phyloP scores from a whole-genome alignment of 2,888 invertebrate genomes.

The Agrochola litura region DNA sequence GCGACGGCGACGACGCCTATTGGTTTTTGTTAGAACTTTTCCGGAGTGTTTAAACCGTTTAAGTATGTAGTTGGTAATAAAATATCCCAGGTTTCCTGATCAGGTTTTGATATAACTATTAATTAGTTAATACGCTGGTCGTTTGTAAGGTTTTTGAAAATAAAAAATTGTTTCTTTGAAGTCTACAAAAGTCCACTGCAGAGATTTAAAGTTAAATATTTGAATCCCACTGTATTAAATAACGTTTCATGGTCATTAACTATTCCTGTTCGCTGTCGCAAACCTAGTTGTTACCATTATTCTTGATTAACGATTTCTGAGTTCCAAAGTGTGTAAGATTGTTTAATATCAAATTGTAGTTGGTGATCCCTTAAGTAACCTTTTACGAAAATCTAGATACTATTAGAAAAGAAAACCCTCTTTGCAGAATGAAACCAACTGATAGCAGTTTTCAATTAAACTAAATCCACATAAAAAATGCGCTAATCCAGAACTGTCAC shows the following conservation, averaged over 20 bases:
- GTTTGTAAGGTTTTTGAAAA: no score
- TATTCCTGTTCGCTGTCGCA: not conserved
- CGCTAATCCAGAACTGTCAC: not conserved
- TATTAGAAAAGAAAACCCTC: not conserved
- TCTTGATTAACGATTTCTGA: not conserved
- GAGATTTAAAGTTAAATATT: no score
- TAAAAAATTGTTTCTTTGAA: no score
- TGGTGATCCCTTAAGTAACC: not conserved
- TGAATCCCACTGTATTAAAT: not conserved
- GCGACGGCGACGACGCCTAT: not conserved
- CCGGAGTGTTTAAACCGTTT: constrained; percentile 1
- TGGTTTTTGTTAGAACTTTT: not conserved
- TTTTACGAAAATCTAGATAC: not conserved
- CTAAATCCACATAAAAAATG: no score
- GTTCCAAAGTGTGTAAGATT: no score
- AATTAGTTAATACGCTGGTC: not conserved
- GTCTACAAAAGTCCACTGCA: no score
- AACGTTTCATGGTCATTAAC: not conserved
- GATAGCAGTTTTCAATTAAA: not conserved
- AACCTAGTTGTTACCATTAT: no score
- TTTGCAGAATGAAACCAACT: not conserved
- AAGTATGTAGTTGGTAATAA: not conserved
- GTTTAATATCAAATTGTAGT: not conserved
- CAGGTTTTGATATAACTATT: not conserved
- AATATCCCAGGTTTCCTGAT: not conserved